Percentiles rank a stretch among this genome's conserved stretches.
Conservation (phyloP, 2,113 vertebrate genomes). For the Diglossa brunneiventris region DNA sequence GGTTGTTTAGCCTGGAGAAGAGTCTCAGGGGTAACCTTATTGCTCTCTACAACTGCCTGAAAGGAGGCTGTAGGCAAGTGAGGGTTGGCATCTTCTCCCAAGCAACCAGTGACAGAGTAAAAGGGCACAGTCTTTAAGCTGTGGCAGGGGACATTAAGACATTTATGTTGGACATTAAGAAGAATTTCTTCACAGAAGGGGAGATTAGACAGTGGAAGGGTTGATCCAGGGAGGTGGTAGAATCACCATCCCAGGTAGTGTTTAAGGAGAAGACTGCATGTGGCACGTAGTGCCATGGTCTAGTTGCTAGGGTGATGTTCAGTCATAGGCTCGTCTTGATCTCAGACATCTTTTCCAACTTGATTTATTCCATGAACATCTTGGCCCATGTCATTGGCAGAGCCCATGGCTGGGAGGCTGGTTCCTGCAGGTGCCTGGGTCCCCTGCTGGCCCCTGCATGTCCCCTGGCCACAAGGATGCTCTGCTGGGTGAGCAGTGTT, state of each 20-base stretch:
- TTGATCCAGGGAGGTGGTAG: fast-evolving
- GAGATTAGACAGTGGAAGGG: not conserved
- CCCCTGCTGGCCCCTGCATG: not conserved
- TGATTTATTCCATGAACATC: not conserved
- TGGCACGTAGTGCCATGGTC: not conserved
- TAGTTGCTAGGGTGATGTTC: not conserved
- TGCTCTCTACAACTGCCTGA: too few species aligned
- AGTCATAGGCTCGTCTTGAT: not conserved
- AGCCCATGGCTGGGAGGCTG: fast-evolving
- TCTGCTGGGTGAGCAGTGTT: not conserved
- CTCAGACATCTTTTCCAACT: not conserved
- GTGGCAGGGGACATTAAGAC: not conserved
- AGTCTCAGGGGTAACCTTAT: too few species aligned
- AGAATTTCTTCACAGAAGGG: not conserved
- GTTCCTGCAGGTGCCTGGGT: not conserved
- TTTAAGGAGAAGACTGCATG: not conserved
- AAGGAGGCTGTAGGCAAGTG: not conserved
- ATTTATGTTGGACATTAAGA: not conserved
- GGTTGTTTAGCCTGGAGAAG: not conserved
- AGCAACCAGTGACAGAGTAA: too few species aligned
- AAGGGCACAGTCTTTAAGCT: not conserved
- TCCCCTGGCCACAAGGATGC: not conserved
- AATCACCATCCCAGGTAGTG: not conserved
- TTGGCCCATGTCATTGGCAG: fast-evolving
- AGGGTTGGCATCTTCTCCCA: not conserved